Conservation (phyloP, 2,888 invertebrate species). For the Beris morrisii region DNA sequence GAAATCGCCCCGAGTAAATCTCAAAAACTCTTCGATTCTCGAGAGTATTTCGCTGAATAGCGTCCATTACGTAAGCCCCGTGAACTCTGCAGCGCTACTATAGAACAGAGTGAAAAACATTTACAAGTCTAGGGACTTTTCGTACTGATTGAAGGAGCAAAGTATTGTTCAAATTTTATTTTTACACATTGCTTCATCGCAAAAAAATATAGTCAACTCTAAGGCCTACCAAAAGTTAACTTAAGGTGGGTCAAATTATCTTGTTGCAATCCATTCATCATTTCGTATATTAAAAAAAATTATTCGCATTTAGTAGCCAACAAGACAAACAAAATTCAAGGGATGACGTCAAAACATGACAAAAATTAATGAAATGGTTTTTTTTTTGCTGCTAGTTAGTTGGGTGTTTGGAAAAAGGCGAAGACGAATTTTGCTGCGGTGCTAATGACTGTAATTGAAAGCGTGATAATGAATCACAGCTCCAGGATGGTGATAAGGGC, state of each 20-base stretch:
- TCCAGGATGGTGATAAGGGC: constrained; percentile 6
- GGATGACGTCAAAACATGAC: constrained; percentile 16
- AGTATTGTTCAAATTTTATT: too few relatives aligned
- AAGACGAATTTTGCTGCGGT: constrained; percentile 6
- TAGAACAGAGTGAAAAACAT: too few relatives aligned
- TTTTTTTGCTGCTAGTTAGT: constrained; percentile 5
- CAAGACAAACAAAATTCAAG: constrained; percentile 12
- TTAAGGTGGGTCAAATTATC: too few relatives aligned
- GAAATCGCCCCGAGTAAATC: constrained; percentile 24
- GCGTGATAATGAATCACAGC: constrained; percentile 25
- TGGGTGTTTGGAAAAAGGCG: background rate
- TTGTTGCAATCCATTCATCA: too few relatives aligned
- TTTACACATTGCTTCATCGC: too few relatives aligned
- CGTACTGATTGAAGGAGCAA: too few relatives aligned
- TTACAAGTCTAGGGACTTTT: too few relatives aligned
- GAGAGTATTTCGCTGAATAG: constrained; percentile 21
- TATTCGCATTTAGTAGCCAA: too few relatives aligned
- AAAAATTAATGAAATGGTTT: constrained; percentile 23
- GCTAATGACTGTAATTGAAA: constrained; percentile 29
- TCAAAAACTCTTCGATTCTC: constrained; percentile 7
- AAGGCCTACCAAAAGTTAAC: too few relatives aligned
- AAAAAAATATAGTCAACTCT: too few relatives aligned
- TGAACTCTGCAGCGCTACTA: background rate
- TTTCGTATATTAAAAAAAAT: too few relatives aligned
- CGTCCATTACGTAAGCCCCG: constrained; percentile 11